phyloP scores from a whole-genome alignment of 2,888 invertebrate genomes.

The Epinotia bilunana region DNA sequence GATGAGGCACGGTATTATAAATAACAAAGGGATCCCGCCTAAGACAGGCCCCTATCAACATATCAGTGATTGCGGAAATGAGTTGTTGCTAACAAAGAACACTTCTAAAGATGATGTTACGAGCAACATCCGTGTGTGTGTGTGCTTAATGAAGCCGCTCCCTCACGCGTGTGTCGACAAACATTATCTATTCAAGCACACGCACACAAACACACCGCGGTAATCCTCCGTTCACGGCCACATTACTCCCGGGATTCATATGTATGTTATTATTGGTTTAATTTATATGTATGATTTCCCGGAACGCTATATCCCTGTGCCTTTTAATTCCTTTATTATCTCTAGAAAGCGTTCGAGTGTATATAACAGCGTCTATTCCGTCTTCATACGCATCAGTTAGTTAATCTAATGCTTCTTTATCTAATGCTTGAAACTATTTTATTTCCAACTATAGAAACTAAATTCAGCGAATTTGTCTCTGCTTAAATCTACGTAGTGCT shows the following conservation, averaged over 20 bases:
- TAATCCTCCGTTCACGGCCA: conserved; percentile 6
- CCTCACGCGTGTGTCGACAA: neutral
- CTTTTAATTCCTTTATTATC: conserved; percentile 18
- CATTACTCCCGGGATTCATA: conserved; percentile 19
- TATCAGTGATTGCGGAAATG: conserved; percentile 5
- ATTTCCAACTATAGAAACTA: neutral
- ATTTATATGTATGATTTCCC: conserved; percentile 30
- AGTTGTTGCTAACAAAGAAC: neutral
- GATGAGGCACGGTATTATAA: neutral
- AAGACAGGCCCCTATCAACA: neutral
- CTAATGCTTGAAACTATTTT: neutral
- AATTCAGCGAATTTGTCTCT: neutral
- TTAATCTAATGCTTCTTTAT: neutral
- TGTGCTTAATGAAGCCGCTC: conserved; percentile 12
- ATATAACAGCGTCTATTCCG: neutral
- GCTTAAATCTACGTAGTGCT: neutral
- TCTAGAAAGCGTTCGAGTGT: neutral
- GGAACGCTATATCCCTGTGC: conserved; percentile 8
- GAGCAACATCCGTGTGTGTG: neutral
- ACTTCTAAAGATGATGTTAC: conserved; percentile 8
- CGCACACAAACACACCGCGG: conserved; percentile 1
- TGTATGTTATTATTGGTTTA: conserved; percentile 31
- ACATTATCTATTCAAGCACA: conserved; percentile 24
- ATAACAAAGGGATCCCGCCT: neutral
- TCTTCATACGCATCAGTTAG: neutral